Percentiles rank a stretch among this genome's conserved stretches.
These are phyloP conservation scores for Galerucella nymphaeae DNA, from an alignment of 2,888 invertebrate genomes.

Conservation along the genomic window DNA sequence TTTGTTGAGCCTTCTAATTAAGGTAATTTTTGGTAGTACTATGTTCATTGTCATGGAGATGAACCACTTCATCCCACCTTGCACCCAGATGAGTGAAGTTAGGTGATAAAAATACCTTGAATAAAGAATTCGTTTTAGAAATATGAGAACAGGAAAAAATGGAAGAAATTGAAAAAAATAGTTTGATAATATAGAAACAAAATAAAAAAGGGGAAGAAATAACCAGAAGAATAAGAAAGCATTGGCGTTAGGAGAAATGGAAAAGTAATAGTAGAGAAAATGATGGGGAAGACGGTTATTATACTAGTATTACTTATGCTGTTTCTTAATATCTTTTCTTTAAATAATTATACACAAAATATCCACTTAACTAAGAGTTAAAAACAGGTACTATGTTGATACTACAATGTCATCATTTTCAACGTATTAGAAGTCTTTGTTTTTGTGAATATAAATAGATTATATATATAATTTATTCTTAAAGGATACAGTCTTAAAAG, in stretches of 20 bases:
- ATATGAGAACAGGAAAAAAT: no score
- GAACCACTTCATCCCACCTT: no score
- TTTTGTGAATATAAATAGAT: neutral
- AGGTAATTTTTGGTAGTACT: no score
- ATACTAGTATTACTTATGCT: neutral
- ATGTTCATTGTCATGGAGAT: no score
- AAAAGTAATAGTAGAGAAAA: no score
- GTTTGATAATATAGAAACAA: neutral
- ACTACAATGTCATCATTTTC: neutral
- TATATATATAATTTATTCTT: constrained; percentile 13
- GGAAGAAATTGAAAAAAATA: no score
- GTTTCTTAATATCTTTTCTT: neutral
- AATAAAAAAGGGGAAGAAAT: neutral
- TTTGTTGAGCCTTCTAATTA: no score
- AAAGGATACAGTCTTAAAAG: constrained; percentile 45
- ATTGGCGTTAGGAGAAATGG: no score
- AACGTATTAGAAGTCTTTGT: neutral
- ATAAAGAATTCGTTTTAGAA: no score
- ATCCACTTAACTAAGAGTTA: neutral
- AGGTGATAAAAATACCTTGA: no score
- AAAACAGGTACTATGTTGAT: constrained; percentile 1
- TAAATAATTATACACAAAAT: neutral
- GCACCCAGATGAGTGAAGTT: no score
- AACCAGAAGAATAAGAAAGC: neutral
- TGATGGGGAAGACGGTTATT: no score